Evolutionary conservation across 2,797 vertebrate genomes (phyloP), one percentile per base, ranked within the genome.

Genomic region (Catostomus latipinnis): DNA sequence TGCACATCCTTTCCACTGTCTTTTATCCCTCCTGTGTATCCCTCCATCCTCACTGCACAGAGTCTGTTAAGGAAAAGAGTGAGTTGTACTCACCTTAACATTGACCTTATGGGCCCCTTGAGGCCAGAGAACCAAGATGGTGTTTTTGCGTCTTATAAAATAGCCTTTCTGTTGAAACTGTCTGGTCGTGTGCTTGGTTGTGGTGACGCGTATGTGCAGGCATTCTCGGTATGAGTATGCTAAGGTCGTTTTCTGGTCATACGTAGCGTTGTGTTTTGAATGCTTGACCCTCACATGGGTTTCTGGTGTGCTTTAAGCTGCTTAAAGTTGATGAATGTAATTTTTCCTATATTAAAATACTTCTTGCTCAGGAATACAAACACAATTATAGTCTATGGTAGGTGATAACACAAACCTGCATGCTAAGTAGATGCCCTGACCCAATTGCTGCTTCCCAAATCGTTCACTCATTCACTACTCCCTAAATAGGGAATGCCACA

Each of bases 11-110:
- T 22, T 22, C 22, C 22, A 22, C 5, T 5, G 14, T 48, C n/a
- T 45, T 78, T 60, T 13, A 13, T 43, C 9, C 13, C 57, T 13
- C 49, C 14, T 46, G 43, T 7, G 56, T 43, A 74, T 70, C 56
- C 69, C 76, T 52, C 48, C 52, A 43, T 74, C 71, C 14, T 75
- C 68, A 49, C 22, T 22, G 22, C 22, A 22, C 22, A 22, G 45
- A 69, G 34, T 5, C 8, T 16, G 72, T 62, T 11, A 72, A 52
- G 56, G 57, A 72, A 73, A 77, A 53, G 68, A 48, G 48, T 43
- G 46, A 70, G 77, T 52, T 63, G 52, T 54, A 57, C 77, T 74
- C 63, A 73, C 74, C 74, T 77, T 10, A 76, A 56, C 76, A 73
- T 57, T 65, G 81, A 80, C 81, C 81, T 62, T 48, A 71, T 71